Conservation (phyloP, 2,888 invertebrate genomes). For the Philereme transversata region DNA sequence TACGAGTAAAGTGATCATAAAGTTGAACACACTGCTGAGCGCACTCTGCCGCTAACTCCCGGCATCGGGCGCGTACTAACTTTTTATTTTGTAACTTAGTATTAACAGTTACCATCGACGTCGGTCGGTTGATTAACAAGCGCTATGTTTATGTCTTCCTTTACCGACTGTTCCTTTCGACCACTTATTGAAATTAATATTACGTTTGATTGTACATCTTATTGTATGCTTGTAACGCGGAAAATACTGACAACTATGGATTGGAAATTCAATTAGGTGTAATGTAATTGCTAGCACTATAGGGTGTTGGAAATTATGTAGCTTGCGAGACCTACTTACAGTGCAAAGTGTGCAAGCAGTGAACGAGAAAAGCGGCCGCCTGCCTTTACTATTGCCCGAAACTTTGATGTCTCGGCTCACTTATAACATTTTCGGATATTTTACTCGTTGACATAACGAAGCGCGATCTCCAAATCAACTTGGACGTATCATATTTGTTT, state of each 20-base stretch:
- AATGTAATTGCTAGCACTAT: constrained; percentile 7
- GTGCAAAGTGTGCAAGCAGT: not conserved
- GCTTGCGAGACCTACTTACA: constrained; percentile 2
- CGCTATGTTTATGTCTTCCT: constrained; percentile 38
- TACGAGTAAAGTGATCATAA: constrained; percentile 63
- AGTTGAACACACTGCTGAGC: constrained; percentile 51
- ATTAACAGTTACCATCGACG: constrained; percentile 37
- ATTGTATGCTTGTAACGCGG: constrained; percentile 6
- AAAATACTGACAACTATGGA: constrained; percentile 6
- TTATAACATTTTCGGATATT: too few species aligned
- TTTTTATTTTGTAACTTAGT: constrained; percentile 39
- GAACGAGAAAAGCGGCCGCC: not conserved
- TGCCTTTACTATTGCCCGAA: too few species aligned
- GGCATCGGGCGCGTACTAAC: constrained; percentile 26
- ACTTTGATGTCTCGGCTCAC: too few species aligned
- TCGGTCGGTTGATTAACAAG: constrained; percentile 34
- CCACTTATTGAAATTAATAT: too few species aligned
- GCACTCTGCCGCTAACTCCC: constrained; percentile 35
- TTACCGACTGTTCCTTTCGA: constrained; percentile 26
- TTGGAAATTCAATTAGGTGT: constrained; percentile 18
- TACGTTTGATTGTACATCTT: constrained; percentile 2
- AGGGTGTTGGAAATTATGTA: constrained; percentile 5
- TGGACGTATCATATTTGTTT: too few species aligned
- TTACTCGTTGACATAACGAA: too few species aligned
- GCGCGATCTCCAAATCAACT: too few species aligned